Evolutionary conservation across 2,888 invertebrate species (phyloP), one percentile per base, ranked within the genome.

Genomic region (Stratiomys singularior): DNA sequence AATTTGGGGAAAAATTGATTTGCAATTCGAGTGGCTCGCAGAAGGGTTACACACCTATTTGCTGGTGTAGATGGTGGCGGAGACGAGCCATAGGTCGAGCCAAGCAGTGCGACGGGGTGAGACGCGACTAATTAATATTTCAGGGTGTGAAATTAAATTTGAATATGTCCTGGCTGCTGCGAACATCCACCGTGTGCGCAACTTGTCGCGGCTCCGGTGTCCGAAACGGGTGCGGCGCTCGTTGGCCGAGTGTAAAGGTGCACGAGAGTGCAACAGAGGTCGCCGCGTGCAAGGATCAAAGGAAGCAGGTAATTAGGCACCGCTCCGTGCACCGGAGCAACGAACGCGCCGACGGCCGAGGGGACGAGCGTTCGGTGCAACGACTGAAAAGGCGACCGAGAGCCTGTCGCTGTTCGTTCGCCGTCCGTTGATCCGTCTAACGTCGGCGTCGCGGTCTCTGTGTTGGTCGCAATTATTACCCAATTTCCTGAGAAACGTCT

Each of bases 121-220:
- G 69, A 74, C 37, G 37, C 37, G 37, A 58, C 58, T 74, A 74
- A 74, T 74, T 44, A 58, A 37, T 60, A 60, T 74, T 74, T 60
- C 74, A 44, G 74, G 72, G 74, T 74, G 74, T 69, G 74, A 58
- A 74, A 74, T 74, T 74, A 74, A 74, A 74, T 74, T 74, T 58
- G 58, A 74, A 74, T 74, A 74, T 60, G 27, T 74, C 74, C 30
- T 47, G 27, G 27, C 69, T 46, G 37, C 9, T 4, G 69, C 66
- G 69, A 69, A 69, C 13, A 15, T 18, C 15, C 44, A 46, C 28
- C 27, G 69, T 69, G 69, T 69, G 69, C 69, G 69, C 69, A 46
- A 11, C 69, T 47, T 47, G 69, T 18, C 69, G 15, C 37, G 37
- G 37, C 37, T 37, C 37, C 37, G 37, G 37, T 5, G 37, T 37